Base-by-base conservation (phyloP, 2,797 vertebrate genomes). In the Urophycis tenuis region DNA sequence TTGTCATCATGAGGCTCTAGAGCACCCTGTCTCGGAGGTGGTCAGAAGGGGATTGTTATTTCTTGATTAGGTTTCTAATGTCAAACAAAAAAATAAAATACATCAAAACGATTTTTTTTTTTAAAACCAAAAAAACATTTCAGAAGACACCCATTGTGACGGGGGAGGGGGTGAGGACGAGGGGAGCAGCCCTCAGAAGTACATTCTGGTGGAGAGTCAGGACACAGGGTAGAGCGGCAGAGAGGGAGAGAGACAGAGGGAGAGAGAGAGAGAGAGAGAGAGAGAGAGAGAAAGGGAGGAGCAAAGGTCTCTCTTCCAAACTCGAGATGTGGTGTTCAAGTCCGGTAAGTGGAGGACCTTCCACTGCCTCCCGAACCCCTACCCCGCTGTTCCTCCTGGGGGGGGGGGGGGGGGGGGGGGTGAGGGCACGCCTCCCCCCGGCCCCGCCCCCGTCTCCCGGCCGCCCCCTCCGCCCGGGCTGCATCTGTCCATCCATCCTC, bases 171-270 rank as follows among this genome's bases (percentile, higher is more conserved):
- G 74, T 39, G 45, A 32, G 84, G 80, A 93, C 92, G 84, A 90
- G 90, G 92, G 92, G 92, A 94, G 92, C 82, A 94, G 94, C 95
- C 95, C 95, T 94, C 94, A 93, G 93, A 93, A 94, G 93, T 94
- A 96, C 94, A 95, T 95, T 96, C 94, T 95, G 94, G 93, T 93
- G 94, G 94, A 92, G 92, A 95, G 93, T 94, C 91, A 92, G 89
- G 93, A 94, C 93, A 92, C 92, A 90, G 93, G 93, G 93, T 93
- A 93, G 93, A 91, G n/a, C 14, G 6, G 22, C 45, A 17, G 12
- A 49, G 45, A n/a, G 22, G 25, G 53, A n/a, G 53, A 10, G 53
- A 10, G 53, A 49, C 17, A 22, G 45, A 4, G 45, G 2, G 49
- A 8, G 53, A 10, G 53, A 9, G 53, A 7, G 36, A 12, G 49